phyloP scores from a whole-genome alignment of 2,113 vertebrate species.

The Grammomys dolichurus region DNA sequence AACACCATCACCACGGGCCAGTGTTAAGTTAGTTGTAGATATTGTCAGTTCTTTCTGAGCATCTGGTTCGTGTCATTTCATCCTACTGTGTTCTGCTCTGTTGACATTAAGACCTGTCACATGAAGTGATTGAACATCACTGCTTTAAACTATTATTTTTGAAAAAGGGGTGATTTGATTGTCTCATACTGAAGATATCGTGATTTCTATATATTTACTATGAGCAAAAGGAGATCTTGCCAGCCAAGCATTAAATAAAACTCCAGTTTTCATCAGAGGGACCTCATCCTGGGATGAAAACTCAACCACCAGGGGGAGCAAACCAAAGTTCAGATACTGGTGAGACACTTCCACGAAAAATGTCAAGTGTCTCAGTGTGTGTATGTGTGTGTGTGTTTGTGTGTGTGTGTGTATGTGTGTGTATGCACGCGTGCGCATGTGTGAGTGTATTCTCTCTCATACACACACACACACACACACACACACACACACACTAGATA shows the following conservation, averaged over 20 bases:
- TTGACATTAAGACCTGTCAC: constrained; percentile 45
- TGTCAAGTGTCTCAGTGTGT: not conserved
- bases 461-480: not conserved
- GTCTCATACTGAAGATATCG: not conserved
- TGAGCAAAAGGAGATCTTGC: constrained; percentile 58
- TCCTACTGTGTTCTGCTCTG: constrained; percentile 32
- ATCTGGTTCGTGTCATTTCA: constrained; percentile 48
- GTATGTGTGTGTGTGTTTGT: not conserved
- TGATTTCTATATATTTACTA: constrained; percentile 33
- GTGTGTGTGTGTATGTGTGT: not conserved
- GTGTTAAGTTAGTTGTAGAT: constrained; percentile 59
- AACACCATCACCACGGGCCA: constrained; percentile 63
- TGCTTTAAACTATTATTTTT: constrained; percentile 57
- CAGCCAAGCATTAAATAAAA: constrained; percentile 18
- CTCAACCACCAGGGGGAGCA: not conserved
- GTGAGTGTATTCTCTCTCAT: not conserved
- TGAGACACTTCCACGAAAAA: not conserved
- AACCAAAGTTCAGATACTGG: not conserved
- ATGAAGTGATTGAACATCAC: constrained; percentile 51
- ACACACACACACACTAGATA: not conserved
- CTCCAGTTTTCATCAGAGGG: not conserved
- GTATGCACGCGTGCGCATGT: not conserved
- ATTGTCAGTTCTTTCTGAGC: constrained; percentile 48
- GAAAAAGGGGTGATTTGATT: constrained; percentile 50
- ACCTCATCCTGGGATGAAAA: not conserved